phyloP scores from a whole-genome alignment of 2,797 vertebrate species.

The Coregonus sp. region DNA sequence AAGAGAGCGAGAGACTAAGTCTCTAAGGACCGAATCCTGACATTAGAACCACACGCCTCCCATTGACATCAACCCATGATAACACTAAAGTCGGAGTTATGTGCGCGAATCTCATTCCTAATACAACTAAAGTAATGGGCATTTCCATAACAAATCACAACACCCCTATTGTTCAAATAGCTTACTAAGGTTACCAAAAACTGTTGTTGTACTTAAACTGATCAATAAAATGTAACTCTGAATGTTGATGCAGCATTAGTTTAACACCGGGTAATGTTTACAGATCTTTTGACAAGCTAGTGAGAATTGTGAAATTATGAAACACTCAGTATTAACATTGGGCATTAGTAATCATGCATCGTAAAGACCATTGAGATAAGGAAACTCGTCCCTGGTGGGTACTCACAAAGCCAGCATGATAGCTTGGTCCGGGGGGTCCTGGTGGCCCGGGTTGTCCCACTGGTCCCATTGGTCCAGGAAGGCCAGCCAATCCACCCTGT shows the following conservation, averaged over 20 bases:
- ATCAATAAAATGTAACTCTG: not conserved
- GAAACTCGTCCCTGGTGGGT: not conserved
- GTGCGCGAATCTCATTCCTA: no score
- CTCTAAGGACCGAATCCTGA: not conserved
- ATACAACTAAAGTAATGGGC: no score
- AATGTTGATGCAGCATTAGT: not conserved
- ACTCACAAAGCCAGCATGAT: constrained; percentile 80
- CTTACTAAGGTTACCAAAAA: not conserved
- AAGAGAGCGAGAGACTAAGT: not conserved
- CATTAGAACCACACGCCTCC: no score
- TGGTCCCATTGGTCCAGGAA: constrained; percentile 86
- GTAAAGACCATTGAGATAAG: not conserved
- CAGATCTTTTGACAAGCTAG: no score
- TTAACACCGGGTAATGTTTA: not conserved
- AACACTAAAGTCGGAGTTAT: not conserved
- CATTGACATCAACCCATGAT: not conserved
- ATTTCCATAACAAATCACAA: no score
- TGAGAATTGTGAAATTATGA: no score
- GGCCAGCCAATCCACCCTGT: constrained; percentile 78
- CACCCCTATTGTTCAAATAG: not conserved
- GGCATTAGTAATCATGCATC: not conserved
- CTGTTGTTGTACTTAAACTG: not conserved
- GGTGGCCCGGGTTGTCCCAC: constrained; percentile 80
- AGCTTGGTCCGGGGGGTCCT: constrained; percentile 71
- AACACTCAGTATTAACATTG: no score